phyloP scores from a whole-genome alignment of 2,888 invertebrate species.

The Polymixis lichenea region DNA sequence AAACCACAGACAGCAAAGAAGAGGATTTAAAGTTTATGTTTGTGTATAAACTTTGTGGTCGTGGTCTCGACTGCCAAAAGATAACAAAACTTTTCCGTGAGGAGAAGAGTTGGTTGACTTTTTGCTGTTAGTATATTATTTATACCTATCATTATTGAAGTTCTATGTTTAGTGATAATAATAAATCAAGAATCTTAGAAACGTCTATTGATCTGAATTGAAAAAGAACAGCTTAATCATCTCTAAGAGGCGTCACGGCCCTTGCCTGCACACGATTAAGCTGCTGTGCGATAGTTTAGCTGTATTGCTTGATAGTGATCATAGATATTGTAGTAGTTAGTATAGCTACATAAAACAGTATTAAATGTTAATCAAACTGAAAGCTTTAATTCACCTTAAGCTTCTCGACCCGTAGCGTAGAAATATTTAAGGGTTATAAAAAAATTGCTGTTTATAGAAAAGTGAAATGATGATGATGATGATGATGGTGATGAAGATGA shows the following conservation, averaged over 20 bases:
- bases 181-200: too few species aligned
- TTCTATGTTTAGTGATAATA: neutral
- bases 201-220: neutral
- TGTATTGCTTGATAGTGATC: neutral
- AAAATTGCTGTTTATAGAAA: too few species aligned
- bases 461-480: too few species aligned
- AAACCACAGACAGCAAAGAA: constrained; percentile 31
- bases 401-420: too few species aligned
- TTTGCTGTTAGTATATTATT: constrained; percentile 1
- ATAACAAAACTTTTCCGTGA: constrained; percentile 16
- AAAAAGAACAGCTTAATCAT: neutral
- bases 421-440: too few species aligned
- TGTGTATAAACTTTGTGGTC: constrained; percentile 30
- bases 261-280: neutral
- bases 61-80: constrained; percentile 8
- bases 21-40: constrained; percentile 39
- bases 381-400: too few species aligned
- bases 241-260: neutral
- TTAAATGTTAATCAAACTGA: too few species aligned
- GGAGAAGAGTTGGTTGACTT: neutral
- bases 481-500: too few species aligned
- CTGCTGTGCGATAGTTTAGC: neutral
- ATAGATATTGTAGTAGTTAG: too few species aligned
- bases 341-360: too few species aligned
- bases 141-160: neutral